Evolutionary conservation across 2,888 invertebrate species (phyloP), one percentile per base, ranked within the genome.

Genomic region (Taphrorychus bicolor): DNA sequence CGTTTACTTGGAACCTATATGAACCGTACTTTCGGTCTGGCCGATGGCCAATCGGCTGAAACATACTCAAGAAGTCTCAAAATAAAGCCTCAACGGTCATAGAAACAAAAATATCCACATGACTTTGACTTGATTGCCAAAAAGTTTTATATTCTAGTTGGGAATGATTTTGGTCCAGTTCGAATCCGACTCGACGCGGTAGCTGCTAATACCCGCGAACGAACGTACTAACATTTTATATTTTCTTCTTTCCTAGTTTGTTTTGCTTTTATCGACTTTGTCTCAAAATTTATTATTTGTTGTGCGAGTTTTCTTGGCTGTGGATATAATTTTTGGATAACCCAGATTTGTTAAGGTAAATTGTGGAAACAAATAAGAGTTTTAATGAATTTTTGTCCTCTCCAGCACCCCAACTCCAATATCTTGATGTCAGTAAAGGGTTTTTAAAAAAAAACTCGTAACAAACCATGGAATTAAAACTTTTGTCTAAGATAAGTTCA

Each of bases 41-140:
- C 45, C 45, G 17, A 14, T 17, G 45, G 9, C 45, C 45, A 45
- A 45, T 45, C 11, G 17, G 7, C 45, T 5, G 14, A 51, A n/a
- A n/a, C n/a, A 51, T 17, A 51, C n/a, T 19, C 19, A 51, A 19
- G 51, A 51, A 18, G n/a, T 14, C 19, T 51, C 51, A 19, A 18
- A 51, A 71, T 69, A 72, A 32, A 49, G 45, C 22, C 40, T 42
- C 64, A 71, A 69, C 74, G 32, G 73, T 77, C 76, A 76, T 66
- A 67, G 64, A 58, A 66, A 70, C 74, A 48, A 75, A 76, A 78
- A 78, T 78, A 78, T 71, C 62, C 57, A 17, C 42, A 70, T 73
- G 75, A 73, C 72, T n/a, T n/a, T n/a, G n/a, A n/a, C n/a, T n/a
- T 76, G 75, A 76, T 69, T 45, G n/a, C 0, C 40, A 19, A 24